Percentiles rank a stretch among this genome's conserved stretches.
These are phyloP conservation scores for Sus cebifrons DNA, from an alignment of 2,797 vertebrate species.

Conservation along the genomic window DNA sequence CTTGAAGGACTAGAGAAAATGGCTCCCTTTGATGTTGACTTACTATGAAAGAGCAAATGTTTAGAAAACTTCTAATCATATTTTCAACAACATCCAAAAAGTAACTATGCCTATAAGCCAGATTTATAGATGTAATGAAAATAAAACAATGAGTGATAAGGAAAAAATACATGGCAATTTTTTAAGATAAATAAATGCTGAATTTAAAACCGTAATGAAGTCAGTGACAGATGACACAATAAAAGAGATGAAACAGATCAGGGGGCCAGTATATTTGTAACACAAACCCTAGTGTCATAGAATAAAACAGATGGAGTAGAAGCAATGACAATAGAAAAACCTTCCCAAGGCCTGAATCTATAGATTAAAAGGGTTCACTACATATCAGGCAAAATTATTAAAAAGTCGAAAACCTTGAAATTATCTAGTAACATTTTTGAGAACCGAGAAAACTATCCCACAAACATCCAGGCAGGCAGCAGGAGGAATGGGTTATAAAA, in stretches of 20 bases:
- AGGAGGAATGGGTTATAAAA: background rate
- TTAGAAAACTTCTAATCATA: constrained; percentile 19
- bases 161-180: background rate
- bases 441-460: constrained; percentile 23
- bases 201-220: background rate
- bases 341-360: background rate
- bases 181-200: background rate
- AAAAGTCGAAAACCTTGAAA: constrained; percentile 9
- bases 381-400: constrained; percentile 36
- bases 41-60: constrained; percentile 44
- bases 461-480: background rate
- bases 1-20: constrained; percentile 32
- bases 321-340: constrained; percentile 20
- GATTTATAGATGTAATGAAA: constrained; percentile 40
- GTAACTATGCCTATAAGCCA: background rate
- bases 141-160: background rate
- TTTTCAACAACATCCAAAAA: constrained; percentile 30
- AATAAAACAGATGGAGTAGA: constrained; percentile 19
- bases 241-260: background rate
- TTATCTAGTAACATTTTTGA: constrained; percentile 29
- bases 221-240: constrained; percentile 38
- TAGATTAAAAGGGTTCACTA: background rate
- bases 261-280: background rate
- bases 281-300: background rate
- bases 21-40: background rate